Evolutionary conservation across 37 sponge, comb jelly and placozoan species (phyloP).

Genomic region (Cliona cf. orientalis): DNA sequence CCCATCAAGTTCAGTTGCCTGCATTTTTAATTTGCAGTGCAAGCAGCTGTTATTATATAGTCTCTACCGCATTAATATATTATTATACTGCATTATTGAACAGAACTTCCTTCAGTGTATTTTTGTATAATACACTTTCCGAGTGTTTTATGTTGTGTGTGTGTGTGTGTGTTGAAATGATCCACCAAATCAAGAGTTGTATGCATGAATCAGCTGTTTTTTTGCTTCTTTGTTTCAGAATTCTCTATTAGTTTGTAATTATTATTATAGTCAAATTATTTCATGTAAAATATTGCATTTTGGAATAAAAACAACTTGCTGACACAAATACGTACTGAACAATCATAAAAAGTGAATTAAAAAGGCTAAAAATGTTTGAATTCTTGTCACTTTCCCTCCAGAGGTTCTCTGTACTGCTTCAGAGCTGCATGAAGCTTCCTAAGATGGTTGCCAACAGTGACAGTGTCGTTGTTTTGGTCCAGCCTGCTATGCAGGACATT

Average conservation of each 20-base stretch:
- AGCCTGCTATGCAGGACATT: not conserved
- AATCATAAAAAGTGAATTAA: not conserved
- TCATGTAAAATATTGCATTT: not conserved
- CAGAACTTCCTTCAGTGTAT: too few relatives aligned
- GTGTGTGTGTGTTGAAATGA: slow-evolving; percentile 6
- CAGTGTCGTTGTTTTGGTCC: not conserved
- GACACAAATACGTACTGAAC: not conserved
- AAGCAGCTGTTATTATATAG: too few relatives aligned
- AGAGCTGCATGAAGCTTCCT: slow-evolving; percentile 4
- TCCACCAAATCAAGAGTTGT: not conserved
- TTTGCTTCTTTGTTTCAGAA: not conserved
- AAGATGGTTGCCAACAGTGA: not conserved
- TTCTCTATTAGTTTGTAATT: not conserved
- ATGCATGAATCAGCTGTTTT: not conserved
- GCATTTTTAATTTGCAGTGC: too few relatives aligned
- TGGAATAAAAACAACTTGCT: not conserved
- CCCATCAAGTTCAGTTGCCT: too few relatives aligned
- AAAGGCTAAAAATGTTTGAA: not conserved
- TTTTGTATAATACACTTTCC: too few relatives aligned
- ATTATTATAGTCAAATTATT: not conserved
- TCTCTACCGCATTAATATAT: too few relatives aligned
- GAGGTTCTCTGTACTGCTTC: not conserved
- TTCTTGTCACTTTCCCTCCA: not conserved
- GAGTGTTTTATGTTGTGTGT: too few relatives aligned
- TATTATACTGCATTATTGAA: too few relatives aligned